Evolutionary conservation across 2,797 vertebrate species (phyloP).

Genomic region (Tragelaphus eurycerus): DNA sequence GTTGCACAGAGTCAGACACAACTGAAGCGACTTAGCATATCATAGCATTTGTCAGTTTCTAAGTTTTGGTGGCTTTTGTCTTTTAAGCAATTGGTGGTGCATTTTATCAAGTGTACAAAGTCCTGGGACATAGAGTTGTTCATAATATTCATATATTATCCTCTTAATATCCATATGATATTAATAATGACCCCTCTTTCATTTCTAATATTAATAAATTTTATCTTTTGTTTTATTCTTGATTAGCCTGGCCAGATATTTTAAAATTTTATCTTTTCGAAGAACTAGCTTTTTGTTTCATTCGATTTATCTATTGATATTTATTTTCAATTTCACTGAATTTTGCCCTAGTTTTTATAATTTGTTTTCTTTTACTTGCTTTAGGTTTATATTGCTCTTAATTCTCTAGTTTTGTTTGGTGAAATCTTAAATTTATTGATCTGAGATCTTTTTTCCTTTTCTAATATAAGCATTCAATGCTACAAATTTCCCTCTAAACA

Average conservation of each 20-base stretch:
- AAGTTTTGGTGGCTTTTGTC: not conserved
- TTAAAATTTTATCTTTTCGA: not conserved
- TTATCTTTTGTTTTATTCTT: not conserved
- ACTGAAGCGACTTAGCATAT: too few species aligned
- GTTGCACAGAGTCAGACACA: too few species aligned
- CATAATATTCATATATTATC: not conserved
- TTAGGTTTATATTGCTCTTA: not conserved
- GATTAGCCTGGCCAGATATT: not conserved
- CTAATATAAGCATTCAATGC: not conserved
- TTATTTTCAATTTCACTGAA: not conserved
- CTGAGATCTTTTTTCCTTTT: not conserved
- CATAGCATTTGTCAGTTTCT: too few species aligned
- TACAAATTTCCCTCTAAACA: not conserved
- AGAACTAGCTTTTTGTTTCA: not conserved
- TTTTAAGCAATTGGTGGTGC: not conserved
- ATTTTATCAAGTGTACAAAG: not conserved
- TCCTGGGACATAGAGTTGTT: not conserved
- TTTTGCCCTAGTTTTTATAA: not conserved
- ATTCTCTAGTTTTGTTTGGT: not conserved
- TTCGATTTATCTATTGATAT: not conserved
- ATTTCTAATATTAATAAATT: not conserved
- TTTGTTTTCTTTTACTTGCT: not conserved
- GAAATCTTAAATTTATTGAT: not conserved
- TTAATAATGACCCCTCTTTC: not conserved
- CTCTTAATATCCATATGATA: not conserved